Evolutionary conservation across 1,140 invertebrate species (phyloP), one percentile per base, ranked within the genome.

Genomic region (Stratiolaelaps scimitus): DNA sequence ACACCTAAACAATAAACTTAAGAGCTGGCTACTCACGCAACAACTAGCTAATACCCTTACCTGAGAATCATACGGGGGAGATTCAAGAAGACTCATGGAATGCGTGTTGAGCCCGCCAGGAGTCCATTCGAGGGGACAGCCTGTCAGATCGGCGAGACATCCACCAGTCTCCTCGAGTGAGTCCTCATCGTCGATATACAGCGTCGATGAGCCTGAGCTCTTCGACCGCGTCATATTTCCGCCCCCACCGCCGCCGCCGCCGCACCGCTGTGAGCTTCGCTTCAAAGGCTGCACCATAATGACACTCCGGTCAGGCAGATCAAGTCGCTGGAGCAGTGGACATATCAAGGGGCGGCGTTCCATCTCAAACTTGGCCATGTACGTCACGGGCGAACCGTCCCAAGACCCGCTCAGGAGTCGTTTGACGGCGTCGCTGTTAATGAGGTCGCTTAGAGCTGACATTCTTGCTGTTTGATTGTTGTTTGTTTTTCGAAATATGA

Each of bases 171-270:
- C 53, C 26, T 60, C 53, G 10, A 29, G 34, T 10, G 53, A 60
- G 23, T 60, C 53, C 17, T 60, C 53, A 34, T 60, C 53, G 34
- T 60, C 53, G 20, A 60, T 60, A 23, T 60, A 60, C 53, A 60
- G 53, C 20, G 53, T 60, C 15, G 53, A 60, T 17, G 53, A 60
- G 34, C 53, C 53, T 2, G 53, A 60, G 34, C 53, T 60, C 23
- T 60, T 60, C 15, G 53, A 60, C 15, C 53, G 53, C 26, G 23
- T 60, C 53, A 60, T 60, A 23, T 60, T 26, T 29, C 34, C 34
- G 10, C 34, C 34, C 34, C 34, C 34, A 10, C 34, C 34, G 4
- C 34, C 34, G 34, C 34, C 34, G 34, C 34, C 34, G 4, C 34
- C 34, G 34, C 34, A 40, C 15, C 53, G 17, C 26, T 60, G 53